Base-by-base conservation (phyloP, 2,797 vertebrate species). In the Pseudopleuronectes americanus region DNA sequence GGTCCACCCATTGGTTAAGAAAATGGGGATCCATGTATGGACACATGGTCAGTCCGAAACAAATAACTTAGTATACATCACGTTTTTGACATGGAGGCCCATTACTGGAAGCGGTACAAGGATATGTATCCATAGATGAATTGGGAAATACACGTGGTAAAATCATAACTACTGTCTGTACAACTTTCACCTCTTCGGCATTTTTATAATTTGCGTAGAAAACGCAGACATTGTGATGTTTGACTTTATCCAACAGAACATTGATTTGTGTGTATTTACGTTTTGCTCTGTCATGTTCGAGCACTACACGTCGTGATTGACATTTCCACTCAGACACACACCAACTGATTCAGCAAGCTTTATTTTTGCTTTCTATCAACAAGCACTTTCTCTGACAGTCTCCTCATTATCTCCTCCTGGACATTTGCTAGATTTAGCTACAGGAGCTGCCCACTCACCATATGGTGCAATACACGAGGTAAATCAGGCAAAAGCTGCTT, bases 301-400 rank as follows among this genome's bases (percentile, higher is more conserved):
- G 21, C 62, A 12, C 26, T 31, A 3, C 56, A 21, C 45, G 38
- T 36, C 66, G 31, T 22, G 60, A 66, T 22, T 66, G 68, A 76
- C 68, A 59, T 63, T 79, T 62, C 33, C 19, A 31, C 45, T 36
- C 23, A 13, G 12, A 22, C 59, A 17, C 21, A 56, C 55, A 23
- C 23, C 23, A 31, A 59, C 55, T 47, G 71, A 74, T 69, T 69
- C 51, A 24, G 69, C 65, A 55, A 71, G 53, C 28, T 41, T 60
- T 72, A 69, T 60, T 84, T 82, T 75, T 80, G 52, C 51, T 56
- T 68, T 56, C 33, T 21, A 59, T 21, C 60, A 54, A 66, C 49
- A 28, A 59, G 36, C 55, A 36, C 57, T 68, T 71, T 76, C 36
- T 64, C 57, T 53, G 17, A 45, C 43, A 19, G 43, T 23, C 54